These are phyloP conservation scores for Monoplex corrugatus DNA, from an alignment of 2,888 invertebrate species.

Conservation along the genomic window DNA sequence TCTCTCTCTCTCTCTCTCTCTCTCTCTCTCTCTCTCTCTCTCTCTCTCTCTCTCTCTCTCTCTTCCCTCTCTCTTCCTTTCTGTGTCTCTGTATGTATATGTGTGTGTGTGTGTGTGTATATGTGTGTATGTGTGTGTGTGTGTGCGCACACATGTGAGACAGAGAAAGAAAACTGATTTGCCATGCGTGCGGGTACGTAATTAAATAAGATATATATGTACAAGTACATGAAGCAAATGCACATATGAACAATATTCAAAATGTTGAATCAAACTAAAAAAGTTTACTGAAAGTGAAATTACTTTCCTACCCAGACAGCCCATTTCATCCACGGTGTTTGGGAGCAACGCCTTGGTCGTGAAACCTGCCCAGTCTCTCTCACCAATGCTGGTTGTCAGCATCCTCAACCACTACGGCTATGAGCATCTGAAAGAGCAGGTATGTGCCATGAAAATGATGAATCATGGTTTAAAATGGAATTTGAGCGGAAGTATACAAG, in stretches of 20 bases:
- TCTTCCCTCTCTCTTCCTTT: background rate
- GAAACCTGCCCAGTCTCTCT: constrained; percentile 78
- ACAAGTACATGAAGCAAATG: background rate
- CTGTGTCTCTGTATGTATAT: background rate
- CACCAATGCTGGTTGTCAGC: constrained; percentile 77
- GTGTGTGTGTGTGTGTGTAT: background rate
- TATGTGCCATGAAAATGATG: too few species aligned
- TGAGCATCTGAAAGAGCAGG: constrained; percentile 52
- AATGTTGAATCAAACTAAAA: background rate
- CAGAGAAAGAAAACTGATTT: background rate
- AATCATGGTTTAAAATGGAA: too few species aligned
- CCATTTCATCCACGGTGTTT: constrained; percentile 79
- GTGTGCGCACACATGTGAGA: background rate
- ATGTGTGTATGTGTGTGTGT: background rate
- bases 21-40: background rate
- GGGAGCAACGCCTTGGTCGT: constrained; percentile 79
- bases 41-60: background rate
- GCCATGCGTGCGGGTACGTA: background rate
- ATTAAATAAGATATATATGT: background rate
- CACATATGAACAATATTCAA: background rate
- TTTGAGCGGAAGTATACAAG: too few species aligned
- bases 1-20: too few species aligned
- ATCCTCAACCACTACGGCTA: constrained; percentile 77
- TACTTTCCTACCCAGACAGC: constrained; percentile 68
- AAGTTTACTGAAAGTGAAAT: background rate